Percentiles rank a stretch among this genome's conserved stretches.
Evolutionary conservation across 1,140 invertebrate species (phyloP).

Genomic region (Goniozus legneri): DNA sequence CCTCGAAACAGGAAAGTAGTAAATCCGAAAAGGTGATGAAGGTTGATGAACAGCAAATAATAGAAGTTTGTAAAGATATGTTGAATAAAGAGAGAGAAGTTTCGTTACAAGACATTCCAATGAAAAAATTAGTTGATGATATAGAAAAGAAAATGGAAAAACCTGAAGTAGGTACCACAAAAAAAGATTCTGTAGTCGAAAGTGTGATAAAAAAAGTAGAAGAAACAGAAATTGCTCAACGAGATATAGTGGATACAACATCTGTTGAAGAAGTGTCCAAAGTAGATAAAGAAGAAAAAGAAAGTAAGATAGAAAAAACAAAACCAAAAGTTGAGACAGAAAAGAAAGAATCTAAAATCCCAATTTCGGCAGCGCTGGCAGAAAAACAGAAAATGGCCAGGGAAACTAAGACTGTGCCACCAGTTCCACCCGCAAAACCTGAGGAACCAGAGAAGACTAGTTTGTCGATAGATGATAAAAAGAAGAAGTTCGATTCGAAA

Average conservation of each 20-base stretch:
- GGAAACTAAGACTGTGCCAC: constrained; percentile 5
- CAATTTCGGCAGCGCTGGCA: constrained; percentile 30
- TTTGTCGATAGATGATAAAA: constrained; percentile 13
- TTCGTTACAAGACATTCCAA: not conserved
- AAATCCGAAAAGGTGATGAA: not conserved
- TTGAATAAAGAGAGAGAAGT: not conserved
- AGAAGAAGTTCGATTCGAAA: constrained; percentile 38
- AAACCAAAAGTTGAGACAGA: not conserved
- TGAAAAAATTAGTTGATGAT: constrained; percentile 12
- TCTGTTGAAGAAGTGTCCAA: too few relatives aligned
- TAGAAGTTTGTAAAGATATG: not conserved
- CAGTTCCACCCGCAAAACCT: not conserved
- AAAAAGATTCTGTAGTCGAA: constrained; percentile 8
- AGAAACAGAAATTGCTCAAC: not conserved
- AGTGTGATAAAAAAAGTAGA: constrained; percentile 5
- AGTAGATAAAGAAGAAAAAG: constrained; percentile 3
- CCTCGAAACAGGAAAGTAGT: not conserved
- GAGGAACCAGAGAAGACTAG: not conserved
- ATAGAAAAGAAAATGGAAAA: constrained; percentile 9
- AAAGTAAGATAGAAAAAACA: not conserved
- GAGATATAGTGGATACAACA: not conserved
- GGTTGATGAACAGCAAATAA: not conserved
- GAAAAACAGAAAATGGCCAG: constrained; percentile 20
- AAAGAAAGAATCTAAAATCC: constrained; percentile 33
- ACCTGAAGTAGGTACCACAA: constrained; percentile 2